Percentiles rank a stretch among this genome's conserved stretches.
These are phyloP conservation scores for Fulica atra DNA, from an alignment of 2,113 vertebrate species.

Conservation along the genomic window DNA sequence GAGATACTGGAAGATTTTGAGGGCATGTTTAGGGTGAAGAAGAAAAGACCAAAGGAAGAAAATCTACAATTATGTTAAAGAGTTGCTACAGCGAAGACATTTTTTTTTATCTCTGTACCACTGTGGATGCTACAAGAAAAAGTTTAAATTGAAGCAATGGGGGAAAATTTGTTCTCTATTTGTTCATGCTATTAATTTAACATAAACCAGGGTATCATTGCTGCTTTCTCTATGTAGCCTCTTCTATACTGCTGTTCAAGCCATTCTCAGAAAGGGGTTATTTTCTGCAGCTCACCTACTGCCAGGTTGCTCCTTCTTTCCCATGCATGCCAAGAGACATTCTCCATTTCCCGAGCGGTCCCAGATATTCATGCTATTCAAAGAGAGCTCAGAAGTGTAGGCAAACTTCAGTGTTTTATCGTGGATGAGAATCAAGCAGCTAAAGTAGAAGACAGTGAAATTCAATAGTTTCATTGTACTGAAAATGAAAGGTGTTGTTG, in stretches of 20 bases:
- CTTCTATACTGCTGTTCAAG: background rate
- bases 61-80: background rate
- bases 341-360: background rate
- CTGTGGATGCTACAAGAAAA: background rate
- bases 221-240: background rate
- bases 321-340: fast-evolving
- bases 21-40: background rate
- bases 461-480: background rate
- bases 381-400: background rate
- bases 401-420: background rate
- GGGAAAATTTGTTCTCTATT: background rate
- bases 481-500: background rate
- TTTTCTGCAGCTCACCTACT: background rate
- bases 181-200: background rate
- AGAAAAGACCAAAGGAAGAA: background rate
- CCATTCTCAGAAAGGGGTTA: background rate
- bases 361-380: background rate
- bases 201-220: background rate
- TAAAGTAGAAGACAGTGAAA: background rate
- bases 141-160: background rate
- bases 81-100: background rate
- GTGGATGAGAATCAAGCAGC: background rate
- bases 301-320: background rate
- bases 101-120: background rate
- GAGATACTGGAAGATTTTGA: background rate